phyloP scores from a whole-genome alignment of 2,888 invertebrate genomes.

The Sepioteuthis lessoniana region DNA sequence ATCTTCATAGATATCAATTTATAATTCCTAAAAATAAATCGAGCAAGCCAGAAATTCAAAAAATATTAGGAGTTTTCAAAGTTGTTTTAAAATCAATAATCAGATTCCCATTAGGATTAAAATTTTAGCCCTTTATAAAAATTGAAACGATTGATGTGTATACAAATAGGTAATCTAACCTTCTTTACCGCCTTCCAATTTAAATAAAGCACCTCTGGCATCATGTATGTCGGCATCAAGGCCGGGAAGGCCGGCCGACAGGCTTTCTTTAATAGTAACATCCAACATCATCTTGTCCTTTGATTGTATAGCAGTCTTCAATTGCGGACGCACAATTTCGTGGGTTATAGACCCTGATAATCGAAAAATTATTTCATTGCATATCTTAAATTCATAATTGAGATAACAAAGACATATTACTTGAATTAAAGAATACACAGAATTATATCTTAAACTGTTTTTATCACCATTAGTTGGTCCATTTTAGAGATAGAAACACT shows the following conservation, averaged over 20 bases:
- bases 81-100: too few relatives aligned
- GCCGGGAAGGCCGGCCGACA: neutral
- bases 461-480: neutral
- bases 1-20: too few relatives aligned
- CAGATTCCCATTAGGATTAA: too few relatives aligned
- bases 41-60: too few relatives aligned
- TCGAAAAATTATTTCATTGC: neutral
- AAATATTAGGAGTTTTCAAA: too few relatives aligned
- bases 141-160: neutral
- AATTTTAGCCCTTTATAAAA: too few relatives aligned
- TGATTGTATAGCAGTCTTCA: neutral
- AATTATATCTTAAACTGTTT: neutral
- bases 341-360: neutral
- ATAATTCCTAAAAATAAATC: too few relatives aligned
- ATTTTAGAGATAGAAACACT: neutral
- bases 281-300: slow-evolving; percentile 1
- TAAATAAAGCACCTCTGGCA: neutral
- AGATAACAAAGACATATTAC: neutral
- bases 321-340: neutral
- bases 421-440: neutral
- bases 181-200: slow-evolving; percentile 14
- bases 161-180: neutral
- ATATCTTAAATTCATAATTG: neutral
- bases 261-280: neutral
- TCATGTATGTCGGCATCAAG: slow-evolving; percentile 5